Base-by-base conservation (phyloP, 2,113 vertebrate species). In the Hyperopisus bebe region DNA sequence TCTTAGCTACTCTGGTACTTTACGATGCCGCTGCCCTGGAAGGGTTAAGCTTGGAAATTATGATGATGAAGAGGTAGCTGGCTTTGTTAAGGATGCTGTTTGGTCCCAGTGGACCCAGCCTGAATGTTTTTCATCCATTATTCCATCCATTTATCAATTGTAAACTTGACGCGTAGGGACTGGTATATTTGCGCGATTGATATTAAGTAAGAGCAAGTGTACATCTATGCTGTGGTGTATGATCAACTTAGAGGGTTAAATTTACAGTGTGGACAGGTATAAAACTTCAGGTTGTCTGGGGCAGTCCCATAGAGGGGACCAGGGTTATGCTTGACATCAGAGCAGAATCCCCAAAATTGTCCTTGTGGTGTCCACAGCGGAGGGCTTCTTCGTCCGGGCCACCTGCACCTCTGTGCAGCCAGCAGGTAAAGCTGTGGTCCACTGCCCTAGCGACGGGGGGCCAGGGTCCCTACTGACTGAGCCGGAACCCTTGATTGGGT, bases 1-100 rank as follows among this genome's bases (percentile, higher is more conserved):
- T 66, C 55, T 66, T 53, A 83, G 35, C 39, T 39, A 62, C 50
- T 88, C 92, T 31, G 89, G n/a, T 27, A 19, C 27, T 53, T 87
- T 47, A 21, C 85, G 19, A 19, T 55, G 50, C 13, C 4, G 46
- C 2, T 35, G 50, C 50, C 85, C 11, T 55, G 27, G 11, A 87
- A 53, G 48, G 47, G 48, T 53, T 87, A 87, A 47, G 82, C 39
- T 84, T 84, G 82, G 39, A 47, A 84, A 47, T 84, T 44, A 17
- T 24, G 42, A 44, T 46, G 82, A 47, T 84, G 42, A 44, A 46
- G 82, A 46, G 82, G 82, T 84, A 84, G 39, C 82, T n/a, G 39
- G 82, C 39, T 84, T 84, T 84, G 82, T 84, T 84, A 84, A 84
- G 42, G 39, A 84, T n/a, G 82, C 42, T 47, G 21, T 84, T 46